Conservation (phyloP, 2,797 vertebrate genomes). For the Sebastolobus alascanus region DNA sequence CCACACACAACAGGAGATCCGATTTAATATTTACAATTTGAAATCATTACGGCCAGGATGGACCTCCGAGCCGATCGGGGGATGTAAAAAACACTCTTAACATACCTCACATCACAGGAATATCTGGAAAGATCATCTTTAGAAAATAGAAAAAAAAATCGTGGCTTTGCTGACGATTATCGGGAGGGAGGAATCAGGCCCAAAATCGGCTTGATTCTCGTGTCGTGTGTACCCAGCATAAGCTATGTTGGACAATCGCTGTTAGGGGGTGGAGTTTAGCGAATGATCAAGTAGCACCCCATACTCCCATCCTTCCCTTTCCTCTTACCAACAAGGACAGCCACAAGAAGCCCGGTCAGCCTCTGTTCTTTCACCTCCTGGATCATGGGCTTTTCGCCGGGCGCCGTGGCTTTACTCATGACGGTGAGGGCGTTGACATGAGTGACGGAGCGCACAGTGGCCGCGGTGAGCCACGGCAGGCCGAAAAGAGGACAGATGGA, state of each 20-base stretch:
- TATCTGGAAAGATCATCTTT: no score
- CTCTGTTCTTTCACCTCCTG: constrained; percentile 93
- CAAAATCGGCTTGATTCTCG: no score
- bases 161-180: no score
- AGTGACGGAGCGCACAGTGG: constrained; percentile 96
- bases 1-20: no score
- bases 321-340: constrained; percentile 92
- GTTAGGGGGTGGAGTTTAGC: background rate
- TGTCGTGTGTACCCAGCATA: background rate
- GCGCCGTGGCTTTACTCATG: constrained; percentile 97
- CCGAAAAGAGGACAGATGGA: constrained; percentile 96
- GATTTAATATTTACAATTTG: no score
- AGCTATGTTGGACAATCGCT: background rate
- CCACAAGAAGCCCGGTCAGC: constrained; percentile 92
- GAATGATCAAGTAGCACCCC: background rate
- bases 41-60: no score
- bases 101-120: no score
- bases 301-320: background rate
- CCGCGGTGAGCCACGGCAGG: constrained; percentile 96
- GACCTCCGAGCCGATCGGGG: no score
- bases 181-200: no score
- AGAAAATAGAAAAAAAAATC: no score
- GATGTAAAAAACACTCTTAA: no score
- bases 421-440: constrained; percentile 97
- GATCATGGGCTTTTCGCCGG: constrained; percentile 94